Evolutionary conservation across 2,797 vertebrate species (phyloP).

Genomic region (Premnoplex brunnescens): DNA sequence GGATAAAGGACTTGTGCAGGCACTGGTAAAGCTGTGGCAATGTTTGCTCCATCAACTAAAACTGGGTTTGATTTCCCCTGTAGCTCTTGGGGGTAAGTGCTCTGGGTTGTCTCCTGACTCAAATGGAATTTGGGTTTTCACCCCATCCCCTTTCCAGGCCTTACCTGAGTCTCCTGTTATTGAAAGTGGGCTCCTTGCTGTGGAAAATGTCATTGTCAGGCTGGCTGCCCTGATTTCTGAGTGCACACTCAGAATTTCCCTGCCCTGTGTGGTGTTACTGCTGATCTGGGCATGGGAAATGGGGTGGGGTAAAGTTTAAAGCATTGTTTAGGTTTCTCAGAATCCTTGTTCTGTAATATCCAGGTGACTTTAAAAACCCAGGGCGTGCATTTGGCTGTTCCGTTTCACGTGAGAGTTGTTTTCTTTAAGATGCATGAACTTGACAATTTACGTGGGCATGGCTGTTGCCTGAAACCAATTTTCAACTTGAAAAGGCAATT

Average conservation of each 20-base stretch:
- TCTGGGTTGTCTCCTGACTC: neutral
- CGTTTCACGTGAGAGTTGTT: neutral
- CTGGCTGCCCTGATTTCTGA: neutral
- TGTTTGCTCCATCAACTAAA: neutral
- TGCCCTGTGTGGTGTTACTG: neutral
- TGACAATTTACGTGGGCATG: neutral
- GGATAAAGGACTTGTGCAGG: neutral
- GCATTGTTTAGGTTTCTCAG: neutral
- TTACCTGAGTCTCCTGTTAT: neutral
- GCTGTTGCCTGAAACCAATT: neutral
- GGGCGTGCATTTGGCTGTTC: neutral
- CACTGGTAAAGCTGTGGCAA: neutral
- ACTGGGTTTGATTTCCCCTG: rapidly evolving
- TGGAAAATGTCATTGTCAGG: neutral
- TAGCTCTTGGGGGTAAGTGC: neutral
- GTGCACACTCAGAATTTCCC: neutral
- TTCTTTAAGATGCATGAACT: neutral
- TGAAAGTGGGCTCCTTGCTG: neutral
- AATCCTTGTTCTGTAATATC: neutral
- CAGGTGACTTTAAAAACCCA: neutral
- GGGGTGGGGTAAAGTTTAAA: neutral
- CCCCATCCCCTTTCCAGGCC: neutral
- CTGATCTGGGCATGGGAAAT: neutral
- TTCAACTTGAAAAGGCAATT: neutral
- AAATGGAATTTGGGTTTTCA: neutral